Conservation (phyloP, 2,888 invertebrate species). For the Tetanocera ferruginea region DNA sequence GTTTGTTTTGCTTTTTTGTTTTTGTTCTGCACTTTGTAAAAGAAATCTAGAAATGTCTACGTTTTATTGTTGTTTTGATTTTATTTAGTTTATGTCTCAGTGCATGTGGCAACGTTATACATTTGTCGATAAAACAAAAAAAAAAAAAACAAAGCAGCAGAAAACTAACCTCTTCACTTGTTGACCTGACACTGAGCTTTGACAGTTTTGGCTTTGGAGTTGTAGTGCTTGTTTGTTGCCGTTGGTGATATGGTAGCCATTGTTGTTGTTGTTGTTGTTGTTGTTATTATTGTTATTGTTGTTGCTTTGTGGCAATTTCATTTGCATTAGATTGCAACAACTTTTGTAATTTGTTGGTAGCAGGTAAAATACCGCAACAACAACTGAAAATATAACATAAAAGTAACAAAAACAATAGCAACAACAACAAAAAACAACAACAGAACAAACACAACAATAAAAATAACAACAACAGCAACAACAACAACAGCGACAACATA, state of each 20-base stretch:
- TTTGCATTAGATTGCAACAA: conserved; percentile 32
- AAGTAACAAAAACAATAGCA: neutral
- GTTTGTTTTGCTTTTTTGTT: neutral
- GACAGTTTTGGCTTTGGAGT: conserved; percentile 20
- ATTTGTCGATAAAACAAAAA: neutral
- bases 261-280: conserved; percentile 10
- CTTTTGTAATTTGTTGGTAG: conserved; percentile 27
- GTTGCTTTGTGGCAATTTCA: neutral
- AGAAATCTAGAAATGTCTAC: neutral
- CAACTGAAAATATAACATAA: neutral
- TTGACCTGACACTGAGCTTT: conserved; percentile 25
- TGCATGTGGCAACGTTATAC: neutral
- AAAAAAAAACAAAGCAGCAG: neutral
- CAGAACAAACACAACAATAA: too few species aligned
- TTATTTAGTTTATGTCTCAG: neutral
- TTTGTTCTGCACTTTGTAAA: neutral
- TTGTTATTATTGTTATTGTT: conserved; percentile 16
- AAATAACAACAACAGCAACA: neutral
- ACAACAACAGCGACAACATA: neutral
- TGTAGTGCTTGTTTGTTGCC: neutral
- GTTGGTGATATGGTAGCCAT: neutral
- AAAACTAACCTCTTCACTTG: neutral
- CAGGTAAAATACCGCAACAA: neutral
- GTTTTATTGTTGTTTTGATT: neutral
- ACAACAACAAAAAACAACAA: neutral